A percentile compares a stretch with the other conserved stretches of the same genome.
These are phyloP conservation scores for Galagoides demidoff DNA, from an alignment of 2,797 vertebrate species.

Conservation along the genomic window DNA sequence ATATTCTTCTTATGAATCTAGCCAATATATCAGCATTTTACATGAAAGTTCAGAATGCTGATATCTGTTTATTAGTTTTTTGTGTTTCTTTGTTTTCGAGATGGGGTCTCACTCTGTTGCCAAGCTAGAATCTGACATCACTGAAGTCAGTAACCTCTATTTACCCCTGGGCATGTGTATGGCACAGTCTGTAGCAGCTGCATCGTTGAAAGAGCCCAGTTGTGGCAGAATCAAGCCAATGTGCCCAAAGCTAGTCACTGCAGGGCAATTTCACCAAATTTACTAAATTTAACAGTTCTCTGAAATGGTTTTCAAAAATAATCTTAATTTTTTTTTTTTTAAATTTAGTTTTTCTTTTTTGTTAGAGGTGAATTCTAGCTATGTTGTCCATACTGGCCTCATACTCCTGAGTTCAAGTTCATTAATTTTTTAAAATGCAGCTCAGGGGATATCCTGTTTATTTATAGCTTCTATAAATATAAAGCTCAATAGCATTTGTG, in stretches of 20 bases:
- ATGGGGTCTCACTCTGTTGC: background rate
- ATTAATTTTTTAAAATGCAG: background rate
- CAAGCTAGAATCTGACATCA: background rate
- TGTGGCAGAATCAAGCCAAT: background rate
- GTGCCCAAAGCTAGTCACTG: background rate
- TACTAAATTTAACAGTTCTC: background rate
- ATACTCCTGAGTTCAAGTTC: background rate
- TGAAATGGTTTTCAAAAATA: conserved; percentile 41
- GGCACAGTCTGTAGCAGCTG: background rate
- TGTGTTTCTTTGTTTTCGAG: background rate
- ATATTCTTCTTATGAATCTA: background rate
- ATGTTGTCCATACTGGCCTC: background rate
- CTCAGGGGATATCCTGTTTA: conserved; percentile 7
- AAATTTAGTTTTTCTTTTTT: background rate
- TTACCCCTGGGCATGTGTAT: background rate
- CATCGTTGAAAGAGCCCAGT: background rate
- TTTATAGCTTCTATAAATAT: conserved; percentile 12
- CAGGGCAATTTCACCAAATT: background rate
- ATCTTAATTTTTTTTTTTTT: background rate
- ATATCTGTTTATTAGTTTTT: background rate
- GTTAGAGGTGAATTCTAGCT: background rate
- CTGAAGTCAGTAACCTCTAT: background rate
- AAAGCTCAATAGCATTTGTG: conserved; percentile 25
- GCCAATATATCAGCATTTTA: background rate
- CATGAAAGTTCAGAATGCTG: background rate